A percentile compares a stretch with the other conserved stretches of the same genome.
phyloP scores from a whole-genome alignment of 2,888 invertebrate genomes.

The Himalopsyche japonica region DNA sequence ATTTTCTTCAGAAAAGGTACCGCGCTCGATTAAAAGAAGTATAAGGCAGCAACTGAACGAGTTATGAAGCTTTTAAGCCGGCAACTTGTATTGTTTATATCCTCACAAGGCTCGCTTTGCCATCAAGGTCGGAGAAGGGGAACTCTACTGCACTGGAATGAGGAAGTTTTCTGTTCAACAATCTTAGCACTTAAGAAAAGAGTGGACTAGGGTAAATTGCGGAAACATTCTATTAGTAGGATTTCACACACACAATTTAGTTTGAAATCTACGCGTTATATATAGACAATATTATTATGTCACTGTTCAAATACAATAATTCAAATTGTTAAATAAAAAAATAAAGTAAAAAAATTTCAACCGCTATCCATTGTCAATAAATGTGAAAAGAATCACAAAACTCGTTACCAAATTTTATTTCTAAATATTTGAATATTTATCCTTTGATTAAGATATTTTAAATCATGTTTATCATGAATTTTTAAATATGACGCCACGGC shows the following conservation, averaged over 20 bases:
- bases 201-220: background rate
- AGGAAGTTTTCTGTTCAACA: background rate
- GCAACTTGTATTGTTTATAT: slow-evolving; percentile 29
- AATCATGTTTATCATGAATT: no score
- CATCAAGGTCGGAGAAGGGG: background rate
- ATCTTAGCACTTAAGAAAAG: background rate
- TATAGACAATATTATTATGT: no score
- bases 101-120: slow-evolving; percentile 7
- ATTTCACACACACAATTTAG: background rate
- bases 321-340: no score
- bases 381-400: no score
- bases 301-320: no score
- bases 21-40: slow-evolving; percentile 20
- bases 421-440: no score
- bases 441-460: no score
- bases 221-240: background rate
- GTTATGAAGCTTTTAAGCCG: slow-evolving; percentile 34
- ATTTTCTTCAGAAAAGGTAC: background rate
- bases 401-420: no score
- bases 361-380: no score
- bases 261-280: background rate
- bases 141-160: background rate
- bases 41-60: slow-evolving; percentile 15
- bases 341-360: no score
- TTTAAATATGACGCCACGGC: no score